Conservation (phyloP, 2,113 vertebrate species). For the Pseudopodoces humilis region DNA sequence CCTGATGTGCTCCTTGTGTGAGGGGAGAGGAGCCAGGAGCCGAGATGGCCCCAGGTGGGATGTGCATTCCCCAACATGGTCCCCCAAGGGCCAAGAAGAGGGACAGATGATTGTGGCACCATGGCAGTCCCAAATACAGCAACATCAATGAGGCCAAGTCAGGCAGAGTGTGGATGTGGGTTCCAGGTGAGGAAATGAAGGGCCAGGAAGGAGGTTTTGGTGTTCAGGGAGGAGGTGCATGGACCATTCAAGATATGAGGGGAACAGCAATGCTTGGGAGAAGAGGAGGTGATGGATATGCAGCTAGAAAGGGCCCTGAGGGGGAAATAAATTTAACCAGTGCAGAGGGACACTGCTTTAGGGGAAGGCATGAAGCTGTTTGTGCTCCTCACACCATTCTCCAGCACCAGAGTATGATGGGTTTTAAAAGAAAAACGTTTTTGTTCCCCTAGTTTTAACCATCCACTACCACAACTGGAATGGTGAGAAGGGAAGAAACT, state of each 20-base stretch:
- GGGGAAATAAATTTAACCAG: neutral
- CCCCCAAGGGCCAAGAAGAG: neutral
- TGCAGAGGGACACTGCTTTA: neutral
- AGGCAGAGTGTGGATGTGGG: neutral
- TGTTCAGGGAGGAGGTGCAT: neutral
- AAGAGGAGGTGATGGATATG: neutral
- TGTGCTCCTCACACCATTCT: neutral
- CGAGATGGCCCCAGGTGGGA: accelerated
- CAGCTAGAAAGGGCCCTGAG: neutral
- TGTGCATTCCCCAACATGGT: accelerated
- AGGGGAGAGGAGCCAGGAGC: neutral
- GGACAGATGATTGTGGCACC: neutral
- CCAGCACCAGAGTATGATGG: neutral
- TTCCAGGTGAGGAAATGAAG: neutral
- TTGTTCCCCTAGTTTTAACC: neutral
- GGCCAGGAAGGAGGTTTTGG: neutral
- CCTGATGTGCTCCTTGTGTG: neutral
- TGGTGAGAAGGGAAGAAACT: neutral
- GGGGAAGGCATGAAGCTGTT: neutral
- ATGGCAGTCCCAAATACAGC: neutral
- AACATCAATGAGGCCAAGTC: neutral
- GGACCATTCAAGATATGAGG: neutral
- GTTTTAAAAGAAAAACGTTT: neutral
- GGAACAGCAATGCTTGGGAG: neutral
- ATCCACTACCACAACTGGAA: neutral